Evolutionary conservation across 2,113 vertebrate genomes (phyloP).

Genomic region (Mohoua ochrocephala): DNA sequence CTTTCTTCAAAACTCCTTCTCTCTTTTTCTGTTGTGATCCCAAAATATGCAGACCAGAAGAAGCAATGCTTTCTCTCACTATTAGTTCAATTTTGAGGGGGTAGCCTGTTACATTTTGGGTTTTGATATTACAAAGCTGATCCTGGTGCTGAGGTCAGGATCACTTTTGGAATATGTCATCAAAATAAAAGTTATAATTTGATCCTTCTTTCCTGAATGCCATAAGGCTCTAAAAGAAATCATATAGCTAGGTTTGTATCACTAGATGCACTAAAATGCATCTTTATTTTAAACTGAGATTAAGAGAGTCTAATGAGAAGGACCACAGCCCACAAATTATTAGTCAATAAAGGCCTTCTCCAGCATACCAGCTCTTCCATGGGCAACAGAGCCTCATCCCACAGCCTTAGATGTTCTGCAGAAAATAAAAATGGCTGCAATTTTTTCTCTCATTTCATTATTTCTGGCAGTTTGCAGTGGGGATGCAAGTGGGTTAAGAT

Average conservation of each 20-base stretch:
- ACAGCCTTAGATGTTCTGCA: neutral
- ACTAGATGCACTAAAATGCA: neutral
- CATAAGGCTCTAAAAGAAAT: neutral
- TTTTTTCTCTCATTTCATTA: neutral
- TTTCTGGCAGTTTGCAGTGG: neutral
- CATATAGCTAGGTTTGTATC: neutral
- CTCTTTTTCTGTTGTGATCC: neutral
- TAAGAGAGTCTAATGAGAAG: neutral
- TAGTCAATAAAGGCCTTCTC: neutral
- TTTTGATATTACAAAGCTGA: neutral
- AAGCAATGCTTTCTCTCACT: neutral
- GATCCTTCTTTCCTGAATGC: neutral
- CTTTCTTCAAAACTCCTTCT: neutral
- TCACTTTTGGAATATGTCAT: neutral
- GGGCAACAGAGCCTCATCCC: neutral
- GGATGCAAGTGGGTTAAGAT: neutral
- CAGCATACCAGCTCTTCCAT: neutral
- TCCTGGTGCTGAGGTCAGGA: neutral
- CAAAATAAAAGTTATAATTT: neutral
- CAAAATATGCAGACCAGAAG: neutral
- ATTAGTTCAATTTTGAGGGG: neutral
- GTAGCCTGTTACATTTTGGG: neutral
- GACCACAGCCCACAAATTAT: neutral
- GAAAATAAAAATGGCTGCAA: neutral
- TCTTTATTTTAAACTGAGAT: neutral